Base-by-base conservation (phyloP, 1,140 invertebrate genomes). In the Caenorhabditis briggsae region DNA sequence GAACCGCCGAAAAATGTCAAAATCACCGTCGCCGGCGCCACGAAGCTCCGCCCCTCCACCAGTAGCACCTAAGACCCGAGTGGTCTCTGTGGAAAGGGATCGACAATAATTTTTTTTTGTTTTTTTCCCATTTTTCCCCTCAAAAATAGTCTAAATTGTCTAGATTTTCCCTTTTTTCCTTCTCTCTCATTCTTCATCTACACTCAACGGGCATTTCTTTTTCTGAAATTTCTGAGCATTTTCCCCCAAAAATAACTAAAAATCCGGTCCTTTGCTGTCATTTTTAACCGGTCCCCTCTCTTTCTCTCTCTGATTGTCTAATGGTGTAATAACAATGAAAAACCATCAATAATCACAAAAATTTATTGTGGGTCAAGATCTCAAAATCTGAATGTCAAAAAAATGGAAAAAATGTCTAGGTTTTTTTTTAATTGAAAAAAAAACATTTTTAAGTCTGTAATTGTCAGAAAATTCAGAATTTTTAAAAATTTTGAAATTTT, bases 31-130 rank as follows among this genome's bases (percentile, higher is more conserved):
- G 12, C 86, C 86, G 9, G 82, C 82, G 33, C 56, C 50, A 33
- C 48, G 82, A 33, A 55, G 16, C 65, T 41, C 55, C 33, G 78
- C 46, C 33, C 86, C 88, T 33, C 86, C 88, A 12, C 84, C 88
- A 65, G 82, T 82, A 20, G 86, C 86, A 25, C 86, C 82, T 0
- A 87, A 87, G 48, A 87, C 82, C 2, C 23, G 86, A 56, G 83
- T 85, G 7, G 65, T 85, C 18, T 50, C 43, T 20, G 83, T 87
- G 7, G 83, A 87, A 18, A 53, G 86, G 14, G 86, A 87, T 82
- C 82, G 86, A 46, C 78, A 83, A 50, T 87, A 74, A 65, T 43
- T 56, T 48, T 46, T 16, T 0, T 14, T 46, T 46, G 5, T 64
- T 33, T 33, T 33, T 12, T 61, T 61, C 16, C 59, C 23, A 61